Conservation (phyloP, 2,113 vertebrate species). For the Hippocampus barbouri region DNA sequence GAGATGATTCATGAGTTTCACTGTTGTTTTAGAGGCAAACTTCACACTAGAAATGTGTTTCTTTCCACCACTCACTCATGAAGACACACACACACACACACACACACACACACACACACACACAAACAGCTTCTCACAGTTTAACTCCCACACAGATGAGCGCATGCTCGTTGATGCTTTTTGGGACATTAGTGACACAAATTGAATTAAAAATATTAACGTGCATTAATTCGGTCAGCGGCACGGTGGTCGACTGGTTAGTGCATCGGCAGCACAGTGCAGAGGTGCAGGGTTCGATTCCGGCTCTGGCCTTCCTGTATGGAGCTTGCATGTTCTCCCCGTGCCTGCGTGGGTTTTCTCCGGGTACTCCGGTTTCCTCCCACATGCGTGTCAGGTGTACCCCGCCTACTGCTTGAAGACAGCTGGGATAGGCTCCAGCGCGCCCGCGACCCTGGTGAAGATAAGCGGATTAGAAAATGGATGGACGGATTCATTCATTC, state of each 20-base stretch:
- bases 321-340: too few species aligned
- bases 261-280: too few species aligned
- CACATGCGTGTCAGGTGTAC: too few species aligned
- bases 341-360: too few species aligned
- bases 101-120: constrained; percentile 28
- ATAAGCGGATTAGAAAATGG: too few species aligned
- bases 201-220: constrained; percentile 48
- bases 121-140: constrained; percentile 35
- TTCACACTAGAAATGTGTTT: constrained; percentile 53
- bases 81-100: constrained; percentile 33
- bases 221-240: constrained; percentile 27
- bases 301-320: too few species aligned
- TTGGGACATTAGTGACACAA: constrained; percentile 51
- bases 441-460: too few species aligned
- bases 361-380: too few species aligned
- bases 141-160: constrained; percentile 61
- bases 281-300: too few species aligned
- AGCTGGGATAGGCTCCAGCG: too few species aligned
- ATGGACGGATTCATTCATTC: constrained; percentile 13
- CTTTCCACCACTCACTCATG: constrained; percentile 42
- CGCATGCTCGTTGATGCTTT: constrained; percentile 46
- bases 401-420: too few species aligned
- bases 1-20: constrained; percentile 63
- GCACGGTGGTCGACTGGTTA: neutral
- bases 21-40: constrained; percentile 51